Evolutionary conservation across 2,888 invertebrate genomes (phyloP).

Genomic region (Temnothorax unifasciatus): DNA sequence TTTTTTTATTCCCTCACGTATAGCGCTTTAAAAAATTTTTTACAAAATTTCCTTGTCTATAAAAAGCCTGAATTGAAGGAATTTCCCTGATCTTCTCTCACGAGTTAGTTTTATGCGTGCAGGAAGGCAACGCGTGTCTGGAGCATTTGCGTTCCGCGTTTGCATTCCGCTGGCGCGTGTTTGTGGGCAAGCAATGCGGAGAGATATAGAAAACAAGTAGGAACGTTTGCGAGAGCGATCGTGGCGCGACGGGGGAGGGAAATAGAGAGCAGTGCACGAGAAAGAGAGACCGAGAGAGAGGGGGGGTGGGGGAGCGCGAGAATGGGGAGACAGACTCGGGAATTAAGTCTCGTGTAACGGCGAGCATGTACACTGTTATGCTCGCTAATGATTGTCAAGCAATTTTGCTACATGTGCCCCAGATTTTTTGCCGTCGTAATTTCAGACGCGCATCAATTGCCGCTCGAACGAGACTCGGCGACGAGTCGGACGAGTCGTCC

Average conservation of each 20-base stretch:
- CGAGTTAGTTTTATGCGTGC: conserved; percentile 57
- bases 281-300: neutral
- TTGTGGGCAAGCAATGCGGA: conserved; percentile 1
- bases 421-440: conserved; percentile 56
- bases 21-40: neutral
- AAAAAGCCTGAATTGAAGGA: neutral
- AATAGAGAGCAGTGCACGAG: conserved; percentile 47
- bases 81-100: conserved; percentile 1
- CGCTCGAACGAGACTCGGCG: conserved; percentile 28
- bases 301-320: neutral
- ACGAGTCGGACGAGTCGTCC: conserved; percentile 1
- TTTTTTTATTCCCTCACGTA: neutral
- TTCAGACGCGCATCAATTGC: conserved; percentile 27
- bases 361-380: conserved; percentile 56
- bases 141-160: conserved; percentile 69
- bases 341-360: conserved; percentile 68
- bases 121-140: conserved; percentile 58
- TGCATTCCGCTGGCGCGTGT: conserved; percentile 61
- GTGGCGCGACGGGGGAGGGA: conserved; percentile 39
- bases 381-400: conserved; percentile 68
- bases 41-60: neutral
- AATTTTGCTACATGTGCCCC: conserved; percentile 57
- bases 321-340: conserved; percentile 55
- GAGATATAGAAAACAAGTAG: conserved; percentile 61
- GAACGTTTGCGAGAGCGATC: conserved; percentile 64